Percentiles rank a stretch among this genome's conserved stretches.
phyloP scores from a whole-genome alignment of 2,113 vertebrate genomes.

The Addax nasomaculatus region DNA sequence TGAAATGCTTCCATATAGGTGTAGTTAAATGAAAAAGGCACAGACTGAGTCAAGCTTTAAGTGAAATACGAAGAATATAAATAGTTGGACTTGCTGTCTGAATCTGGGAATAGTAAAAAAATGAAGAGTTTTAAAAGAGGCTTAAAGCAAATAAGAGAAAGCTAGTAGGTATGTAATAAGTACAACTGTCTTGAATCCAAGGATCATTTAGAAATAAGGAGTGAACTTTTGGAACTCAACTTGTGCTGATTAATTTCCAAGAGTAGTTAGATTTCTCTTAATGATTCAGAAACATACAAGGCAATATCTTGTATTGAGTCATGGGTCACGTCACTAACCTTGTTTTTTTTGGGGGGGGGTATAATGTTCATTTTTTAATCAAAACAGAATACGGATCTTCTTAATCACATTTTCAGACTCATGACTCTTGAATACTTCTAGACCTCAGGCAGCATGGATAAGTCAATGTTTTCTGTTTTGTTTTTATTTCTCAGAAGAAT shows the following conservation, averaged over 20 bases:
- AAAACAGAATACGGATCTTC: neutral
- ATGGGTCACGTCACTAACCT: neutral
- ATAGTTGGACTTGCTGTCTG: neutral
- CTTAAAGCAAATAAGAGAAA: neutral
- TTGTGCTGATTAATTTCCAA: neutral
- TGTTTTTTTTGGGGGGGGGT: neutral
- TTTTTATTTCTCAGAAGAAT: constrained; percentile 33
- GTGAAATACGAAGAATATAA: neutral
- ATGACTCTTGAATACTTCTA: neutral
- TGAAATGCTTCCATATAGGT: neutral
- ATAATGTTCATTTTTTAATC: neutral
- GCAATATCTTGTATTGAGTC: neutral
- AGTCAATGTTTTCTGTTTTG: neutral
- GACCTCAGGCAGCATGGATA: neutral
- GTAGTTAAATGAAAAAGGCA: neutral
- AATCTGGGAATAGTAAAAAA: neutral
- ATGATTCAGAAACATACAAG: neutral
- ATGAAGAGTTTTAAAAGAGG: neutral
- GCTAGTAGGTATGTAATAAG: neutral
- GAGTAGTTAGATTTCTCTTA: neutral
- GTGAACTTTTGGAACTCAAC: neutral
- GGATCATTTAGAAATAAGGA: neutral
- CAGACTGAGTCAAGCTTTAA: neutral
- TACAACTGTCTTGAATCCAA: neutral
- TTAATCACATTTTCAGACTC: neutral